Base-by-base conservation (phyloP, 2,888 invertebrate species). In the Cantharis rustica region DNA sequence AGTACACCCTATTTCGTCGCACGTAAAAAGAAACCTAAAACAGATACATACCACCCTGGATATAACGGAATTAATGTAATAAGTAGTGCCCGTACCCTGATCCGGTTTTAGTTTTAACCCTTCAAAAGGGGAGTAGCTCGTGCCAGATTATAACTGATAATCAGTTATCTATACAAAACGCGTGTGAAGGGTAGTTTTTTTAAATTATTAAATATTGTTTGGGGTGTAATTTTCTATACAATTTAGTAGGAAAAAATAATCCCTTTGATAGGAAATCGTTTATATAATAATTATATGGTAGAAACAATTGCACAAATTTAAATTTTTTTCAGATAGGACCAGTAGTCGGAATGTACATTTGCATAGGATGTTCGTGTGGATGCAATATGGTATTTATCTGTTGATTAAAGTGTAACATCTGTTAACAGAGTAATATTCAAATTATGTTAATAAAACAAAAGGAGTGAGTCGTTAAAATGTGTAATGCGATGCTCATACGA, bases 71-170 rank as follows among this genome's bases (percentile, higher is more conserved):
- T 73, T 73, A 73, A 73, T 73, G 69, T 73, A 73, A 73, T 69
- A 68, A 63, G 31, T 68, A 68, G 62, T 73, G 69, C 16, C 27
- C 69, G 17, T 20, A 66, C 23, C 69, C 20, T n/a, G 69, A 68
- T 68, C 73, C 68, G 73, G 73, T 73, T 73, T 73, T 73, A 73
- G 31, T 73, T 73, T 69, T 68, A 69, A 69, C 73, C 73, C 73
- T 69, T 68, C 17, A 63, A 31, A 10, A 62, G 73, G 69, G 69
- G 68, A 16, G 68, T 66, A 20, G 68, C 73, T 73, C 73, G 73
- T 73, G 73, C 68, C 69, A 69, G 73, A 73, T 73, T 73, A 63
- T 73, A 68, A 26, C 69, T 73, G 73, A 73, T 72, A 72, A 72
- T 73, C 73, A 62, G 73, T 69, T 69, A 62, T 73, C 73, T 69